phyloP scores from a whole-genome alignment of 2,888 invertebrate species.

The Diarsia rubi region DNA sequence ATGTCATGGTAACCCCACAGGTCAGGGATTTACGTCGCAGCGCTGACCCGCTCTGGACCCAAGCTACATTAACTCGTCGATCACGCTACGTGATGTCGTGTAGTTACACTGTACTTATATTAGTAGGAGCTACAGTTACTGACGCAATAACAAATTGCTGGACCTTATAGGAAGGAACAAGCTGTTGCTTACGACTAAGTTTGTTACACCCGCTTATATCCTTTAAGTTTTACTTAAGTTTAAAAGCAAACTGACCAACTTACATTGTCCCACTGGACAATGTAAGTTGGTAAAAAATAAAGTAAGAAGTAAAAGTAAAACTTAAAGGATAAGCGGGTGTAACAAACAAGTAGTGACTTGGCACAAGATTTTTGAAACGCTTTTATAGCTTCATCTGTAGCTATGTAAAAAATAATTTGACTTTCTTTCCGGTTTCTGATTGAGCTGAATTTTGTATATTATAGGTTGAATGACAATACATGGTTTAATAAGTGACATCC shows the following conservation, averaged over 20 bases:
- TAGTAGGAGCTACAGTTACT: background rate
- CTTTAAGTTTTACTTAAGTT: background rate
- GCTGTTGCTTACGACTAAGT: background rate
- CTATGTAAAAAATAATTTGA: too few species aligned
- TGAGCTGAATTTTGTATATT: too few species aligned
- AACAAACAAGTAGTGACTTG: too few species aligned
- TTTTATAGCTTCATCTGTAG: too few species aligned
- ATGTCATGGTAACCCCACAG: background rate
- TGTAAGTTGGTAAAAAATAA: too few species aligned
- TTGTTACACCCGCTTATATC: background rate
- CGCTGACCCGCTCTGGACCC: conserved; percentile 10
- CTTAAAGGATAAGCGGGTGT: too few species aligned
- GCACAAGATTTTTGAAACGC: too few species aligned
- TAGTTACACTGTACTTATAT: conserved; percentile 18
- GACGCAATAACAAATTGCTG: background rate
- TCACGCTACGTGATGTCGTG: conserved; percentile 37
- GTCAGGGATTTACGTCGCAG: conserved; percentile 11
- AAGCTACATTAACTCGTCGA: conserved; percentile 8
- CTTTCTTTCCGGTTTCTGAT: too few species aligned
- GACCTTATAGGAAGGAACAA: background rate
- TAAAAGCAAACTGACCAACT: background rate
- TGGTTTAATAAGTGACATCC: too few species aligned
- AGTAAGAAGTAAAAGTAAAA: too few species aligned
- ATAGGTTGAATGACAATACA: too few species aligned
- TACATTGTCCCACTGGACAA: background rate